phyloP scores from a whole-genome alignment of 53 echinoderm and acorn worm genomes.

The Henricia sp. region DNA sequence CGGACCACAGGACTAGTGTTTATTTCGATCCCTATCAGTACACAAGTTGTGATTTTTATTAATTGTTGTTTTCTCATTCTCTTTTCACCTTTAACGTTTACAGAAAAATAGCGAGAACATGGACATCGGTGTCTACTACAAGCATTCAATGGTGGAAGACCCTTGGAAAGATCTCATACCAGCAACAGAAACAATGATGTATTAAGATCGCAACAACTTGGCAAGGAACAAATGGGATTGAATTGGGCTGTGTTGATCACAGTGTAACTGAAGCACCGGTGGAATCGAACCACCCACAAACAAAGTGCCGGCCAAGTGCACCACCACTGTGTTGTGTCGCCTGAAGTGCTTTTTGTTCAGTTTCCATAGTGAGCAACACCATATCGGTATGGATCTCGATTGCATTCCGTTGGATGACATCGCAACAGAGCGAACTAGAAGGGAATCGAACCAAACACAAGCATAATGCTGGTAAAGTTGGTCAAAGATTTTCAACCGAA shows the following conservation, averaged over 20 bases:
- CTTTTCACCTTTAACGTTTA: background rate
- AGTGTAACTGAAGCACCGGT: slow-evolving; percentile 44
- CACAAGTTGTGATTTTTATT: background rate
- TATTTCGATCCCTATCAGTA: background rate
- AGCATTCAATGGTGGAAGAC: slow-evolving; percentile 80
- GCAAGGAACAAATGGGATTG: background rate
- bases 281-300: slow-evolving; percentile 64
- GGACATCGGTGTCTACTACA: slow-evolving; percentile 74
- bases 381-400: background rate
- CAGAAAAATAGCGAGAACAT: background rate
- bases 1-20: too few relatives aligned
- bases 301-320: slow-evolving; percentile 4
- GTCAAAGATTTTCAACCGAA: too few relatives aligned
- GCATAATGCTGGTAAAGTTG: too few relatives aligned
- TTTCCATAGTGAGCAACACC: slow-evolving; percentile 26
- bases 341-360: slow-evolving; percentile 53
- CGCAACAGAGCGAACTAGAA: too few relatives aligned
- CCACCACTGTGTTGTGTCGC: slow-evolving; percentile 27
- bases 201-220: background rate
- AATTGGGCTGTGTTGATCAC: background rate
- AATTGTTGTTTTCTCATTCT: background rate
- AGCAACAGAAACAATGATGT: slow-evolving; percentile 9
- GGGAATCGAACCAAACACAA: too few relatives aligned
- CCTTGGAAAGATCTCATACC: slow-evolving; percentile 75
- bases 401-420: too few relatives aligned